Percentiles rank a stretch among this genome's conserved stretches.
phyloP scores from a whole-genome alignment of 2,888 invertebrate genomes.

The Atrina japonica region DNA sequence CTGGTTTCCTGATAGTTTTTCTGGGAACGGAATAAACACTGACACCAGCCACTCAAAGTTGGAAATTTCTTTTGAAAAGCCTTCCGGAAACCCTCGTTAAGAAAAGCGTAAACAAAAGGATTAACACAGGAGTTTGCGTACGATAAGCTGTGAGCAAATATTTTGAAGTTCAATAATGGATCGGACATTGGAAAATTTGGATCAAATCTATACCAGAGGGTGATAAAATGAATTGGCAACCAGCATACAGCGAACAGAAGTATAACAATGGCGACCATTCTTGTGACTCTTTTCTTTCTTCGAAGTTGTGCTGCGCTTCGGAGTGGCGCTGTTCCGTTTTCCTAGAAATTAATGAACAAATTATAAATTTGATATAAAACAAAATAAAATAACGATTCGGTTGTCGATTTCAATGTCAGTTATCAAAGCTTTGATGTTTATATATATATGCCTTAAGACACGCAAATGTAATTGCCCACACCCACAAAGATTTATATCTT shows the following conservation, averaged over 20 bases:
- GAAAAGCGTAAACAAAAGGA: constrained; percentile 76
- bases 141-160: constrained; percentile 73
- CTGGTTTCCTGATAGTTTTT: constrained; percentile 33
- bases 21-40: constrained; percentile 23
- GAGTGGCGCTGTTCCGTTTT: constrained; percentile 24
- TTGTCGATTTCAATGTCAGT: too few species aligned
- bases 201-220: constrained; percentile 63
- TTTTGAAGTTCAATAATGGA: constrained; percentile 60
- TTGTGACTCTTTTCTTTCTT: constrained; percentile 63
- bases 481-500: too few species aligned
- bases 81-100: constrained; percentile 75
- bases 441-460: too few species aligned
- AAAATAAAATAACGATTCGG: too few species aligned
- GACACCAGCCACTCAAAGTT: constrained; percentile 49
- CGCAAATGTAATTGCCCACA: too few species aligned
- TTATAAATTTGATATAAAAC: neutral
- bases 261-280: constrained; percentile 75
- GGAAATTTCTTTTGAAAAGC: constrained; percentile 73
- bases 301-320: constrained; percentile 47
- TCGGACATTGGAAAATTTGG: constrained; percentile 61
- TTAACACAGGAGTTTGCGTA: constrained; percentile 77
- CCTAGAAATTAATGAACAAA: constrained; percentile 7
- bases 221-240: constrained; percentile 75
- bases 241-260: constrained; percentile 74
- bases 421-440: too few species aligned